These are phyloP conservation scores for Rhinichthys osculus DNA, from an alignment of 2,797 vertebrate genomes.

Conservation along the genomic window DNA sequence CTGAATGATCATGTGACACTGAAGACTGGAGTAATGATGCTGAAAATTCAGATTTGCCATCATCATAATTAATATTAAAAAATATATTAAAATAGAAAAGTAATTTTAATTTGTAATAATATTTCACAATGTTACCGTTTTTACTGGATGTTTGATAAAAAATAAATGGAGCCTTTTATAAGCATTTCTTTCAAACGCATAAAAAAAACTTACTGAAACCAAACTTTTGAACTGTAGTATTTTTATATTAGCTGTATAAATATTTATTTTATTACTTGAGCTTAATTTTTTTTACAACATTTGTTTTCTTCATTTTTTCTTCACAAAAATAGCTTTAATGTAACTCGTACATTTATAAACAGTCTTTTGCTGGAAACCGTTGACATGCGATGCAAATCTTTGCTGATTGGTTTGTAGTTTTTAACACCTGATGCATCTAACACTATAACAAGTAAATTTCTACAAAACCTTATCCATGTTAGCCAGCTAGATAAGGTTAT, in stretches of 20 bases:
- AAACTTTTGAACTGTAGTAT: neutral
- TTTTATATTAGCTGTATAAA: neutral
- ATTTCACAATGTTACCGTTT: neutral
- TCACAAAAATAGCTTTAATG: neutral
- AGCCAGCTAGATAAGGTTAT: neutral
- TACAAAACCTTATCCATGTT: neutral
- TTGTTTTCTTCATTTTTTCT: too few relatives aligned
- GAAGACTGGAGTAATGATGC: neutral
- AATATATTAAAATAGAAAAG: neutral
- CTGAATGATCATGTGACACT: neutral
- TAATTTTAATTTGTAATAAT: neutral
- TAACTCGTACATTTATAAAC: neutral
- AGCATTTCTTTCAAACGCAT: neutral
- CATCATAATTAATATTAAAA: neutral
- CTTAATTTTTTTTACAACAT: neutral
- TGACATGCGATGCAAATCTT: neutral
- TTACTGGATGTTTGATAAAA: neutral
- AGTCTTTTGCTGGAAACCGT: neutral
- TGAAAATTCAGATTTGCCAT: neutral
- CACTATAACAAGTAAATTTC: neutral
- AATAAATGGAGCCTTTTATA: neutral
- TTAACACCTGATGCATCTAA: neutral
- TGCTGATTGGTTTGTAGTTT: neutral
- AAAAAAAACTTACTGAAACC: neutral
- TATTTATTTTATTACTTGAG: neutral